phyloP scores from a whole-genome alignment of 2,113 vertebrate species.

The Microtus montanus region DNA sequence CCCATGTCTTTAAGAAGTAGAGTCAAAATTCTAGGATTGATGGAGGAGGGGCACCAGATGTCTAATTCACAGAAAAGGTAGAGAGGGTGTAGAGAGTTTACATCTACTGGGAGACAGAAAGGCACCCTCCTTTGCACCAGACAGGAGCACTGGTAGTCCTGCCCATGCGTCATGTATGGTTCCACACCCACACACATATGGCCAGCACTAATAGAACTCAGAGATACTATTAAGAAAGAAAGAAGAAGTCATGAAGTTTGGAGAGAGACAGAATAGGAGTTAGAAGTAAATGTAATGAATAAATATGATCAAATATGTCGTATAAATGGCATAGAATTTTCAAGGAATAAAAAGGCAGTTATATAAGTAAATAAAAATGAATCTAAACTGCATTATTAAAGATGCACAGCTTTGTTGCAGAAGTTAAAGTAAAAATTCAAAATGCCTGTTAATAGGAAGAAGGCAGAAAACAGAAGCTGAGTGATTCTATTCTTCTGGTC shows the following conservation, averaged over 20 bases:
- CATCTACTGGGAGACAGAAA: background rate
- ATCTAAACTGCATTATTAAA: background rate
- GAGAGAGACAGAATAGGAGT: background rate
- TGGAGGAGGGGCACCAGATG: background rate
- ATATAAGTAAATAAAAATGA: background rate
- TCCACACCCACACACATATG: background rate
- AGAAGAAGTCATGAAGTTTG: background rate
- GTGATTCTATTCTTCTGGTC: background rate
- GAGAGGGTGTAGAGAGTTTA: too few species aligned
- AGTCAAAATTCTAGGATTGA: background rate
- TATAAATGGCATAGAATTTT: background rate
- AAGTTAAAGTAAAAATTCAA: constrained; percentile 7
- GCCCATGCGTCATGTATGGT: background rate
- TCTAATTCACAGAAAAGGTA: background rate
- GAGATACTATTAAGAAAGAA: background rate
- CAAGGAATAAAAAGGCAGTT: background rate
- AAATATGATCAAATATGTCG: background rate
- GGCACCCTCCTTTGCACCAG: background rate
- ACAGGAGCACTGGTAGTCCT: background rate
- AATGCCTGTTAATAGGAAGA: background rate
- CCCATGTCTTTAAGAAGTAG: background rate
- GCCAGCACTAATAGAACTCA: too few species aligned
- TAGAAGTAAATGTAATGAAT: background rate
- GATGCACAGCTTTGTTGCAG: background rate
- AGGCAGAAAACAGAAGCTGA: background rate